phyloP scores from a whole-genome alignment of 2,113 vertebrate species.

The Rafetus swinhoei region DNA sequence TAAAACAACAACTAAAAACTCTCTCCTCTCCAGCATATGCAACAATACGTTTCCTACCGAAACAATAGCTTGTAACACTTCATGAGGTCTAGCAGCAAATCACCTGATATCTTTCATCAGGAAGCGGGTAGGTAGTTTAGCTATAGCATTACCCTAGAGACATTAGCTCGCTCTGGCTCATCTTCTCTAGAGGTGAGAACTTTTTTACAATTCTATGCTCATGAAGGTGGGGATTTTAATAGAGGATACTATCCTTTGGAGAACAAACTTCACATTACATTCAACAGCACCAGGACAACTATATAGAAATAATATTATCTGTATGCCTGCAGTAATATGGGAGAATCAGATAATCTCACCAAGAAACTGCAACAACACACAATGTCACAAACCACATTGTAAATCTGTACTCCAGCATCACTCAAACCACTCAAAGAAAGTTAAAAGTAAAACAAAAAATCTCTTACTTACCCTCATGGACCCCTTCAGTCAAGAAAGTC shows the following conservation, averaged over 20 bases:
- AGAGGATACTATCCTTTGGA: accelerated
- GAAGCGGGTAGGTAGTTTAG: neutral
- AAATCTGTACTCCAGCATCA: neutral
- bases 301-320: accelerated
- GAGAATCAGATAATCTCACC: neutral
- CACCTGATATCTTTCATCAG: neutral
- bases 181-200: accelerated
- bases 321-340: neutral
- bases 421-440: neutral
- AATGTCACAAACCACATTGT: neutral
- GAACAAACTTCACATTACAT: neutral
- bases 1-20: neutral
- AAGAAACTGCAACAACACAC: neutral
- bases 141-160: neutral
- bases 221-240: accelerated
- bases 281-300: neutral
- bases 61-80: neutral
- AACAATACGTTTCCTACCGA: neutral
- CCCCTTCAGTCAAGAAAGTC: constrained; percentile 92
- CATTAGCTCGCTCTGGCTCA: accelerated
- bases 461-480: constrained; percentile 86
- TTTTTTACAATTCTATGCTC: neutral
- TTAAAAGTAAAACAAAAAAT: no score
- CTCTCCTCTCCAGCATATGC: neutral
- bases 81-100: neutral